Conservation (phyloP, 37 sponge, comb jelly and placozoan species). For the Halichondria panicea region DNA sequence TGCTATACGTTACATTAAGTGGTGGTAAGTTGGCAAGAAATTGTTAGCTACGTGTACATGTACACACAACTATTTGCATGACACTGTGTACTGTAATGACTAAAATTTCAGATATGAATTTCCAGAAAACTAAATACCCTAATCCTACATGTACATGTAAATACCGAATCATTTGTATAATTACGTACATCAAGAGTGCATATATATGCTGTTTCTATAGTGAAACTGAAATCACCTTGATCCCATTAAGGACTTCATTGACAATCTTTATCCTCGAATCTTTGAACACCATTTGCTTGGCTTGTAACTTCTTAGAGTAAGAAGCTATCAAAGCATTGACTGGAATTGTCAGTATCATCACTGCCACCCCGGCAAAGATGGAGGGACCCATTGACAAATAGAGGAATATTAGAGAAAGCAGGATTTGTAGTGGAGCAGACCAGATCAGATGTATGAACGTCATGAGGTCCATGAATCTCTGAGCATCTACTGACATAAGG, state of each 20-base stretch:
- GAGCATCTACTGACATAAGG: constrained; percentile 98
- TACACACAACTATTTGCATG: no score
- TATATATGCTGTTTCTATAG: constrained; percentile 10
- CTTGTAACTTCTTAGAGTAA: constrained; percentile 49
- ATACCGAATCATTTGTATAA: neutral
- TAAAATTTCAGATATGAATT: no score
- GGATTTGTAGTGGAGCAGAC: constrained; percentile 93
- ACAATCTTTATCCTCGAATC: constrained; percentile 82
- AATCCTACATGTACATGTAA: neutral
- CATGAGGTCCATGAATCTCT: constrained; percentile 88
- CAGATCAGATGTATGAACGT: constrained; percentile 88
- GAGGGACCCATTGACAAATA: constrained; percentile 84
- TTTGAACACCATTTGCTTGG: constrained; percentile 73
- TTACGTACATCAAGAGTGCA: constrained; percentile 12
- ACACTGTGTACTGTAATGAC: no score
- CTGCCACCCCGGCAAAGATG: constrained; percentile 88
- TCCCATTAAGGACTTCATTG: constrained; percentile 88
- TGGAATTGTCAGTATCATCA: constrained; percentile 90
- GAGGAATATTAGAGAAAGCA: constrained; percentile 81
- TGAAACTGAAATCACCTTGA: constrained; percentile 62
- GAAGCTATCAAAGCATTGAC: constrained; percentile 63
- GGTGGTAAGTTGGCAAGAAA: no score
- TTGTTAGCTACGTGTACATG: no score
- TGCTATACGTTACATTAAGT: no score
- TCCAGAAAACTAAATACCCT: no score